These are phyloP conservation scores for Protobothrops flavoviridis DNA, from an alignment of 2,113 vertebrate genomes.

Conservation along the genomic window DNA sequence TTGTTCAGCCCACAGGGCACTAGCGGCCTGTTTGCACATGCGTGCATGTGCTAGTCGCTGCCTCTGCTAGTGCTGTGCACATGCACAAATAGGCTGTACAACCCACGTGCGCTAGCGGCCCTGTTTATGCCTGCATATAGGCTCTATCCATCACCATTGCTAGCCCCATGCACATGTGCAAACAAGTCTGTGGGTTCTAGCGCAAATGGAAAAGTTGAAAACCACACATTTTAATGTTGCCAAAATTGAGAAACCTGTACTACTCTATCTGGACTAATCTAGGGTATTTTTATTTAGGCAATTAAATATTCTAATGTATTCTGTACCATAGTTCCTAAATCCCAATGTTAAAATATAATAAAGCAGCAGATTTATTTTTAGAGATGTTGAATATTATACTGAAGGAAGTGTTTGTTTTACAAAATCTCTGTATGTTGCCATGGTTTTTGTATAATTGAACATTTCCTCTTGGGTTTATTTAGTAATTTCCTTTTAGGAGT, in stretches of 20 bases:
- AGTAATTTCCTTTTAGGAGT: neutral
- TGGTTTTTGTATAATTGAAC: neutral
- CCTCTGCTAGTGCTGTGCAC: no score
- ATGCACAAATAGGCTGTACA: no score
- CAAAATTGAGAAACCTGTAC: neutral
- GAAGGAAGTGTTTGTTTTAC: neutral
- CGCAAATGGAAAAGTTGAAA: neutral
- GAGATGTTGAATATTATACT: neutral
- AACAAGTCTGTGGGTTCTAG: no score
- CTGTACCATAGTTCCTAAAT: neutral
- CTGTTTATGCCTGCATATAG: no score
- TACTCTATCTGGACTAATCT: neutral
- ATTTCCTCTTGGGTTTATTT: neutral
- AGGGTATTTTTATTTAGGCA: neutral
- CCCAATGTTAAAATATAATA: neutral
- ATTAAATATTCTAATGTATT: neutral
- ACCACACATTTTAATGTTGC: neutral
- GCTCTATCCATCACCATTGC: no score
- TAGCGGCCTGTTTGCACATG: no score
- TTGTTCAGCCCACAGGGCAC: no score
- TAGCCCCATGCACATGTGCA: no score
- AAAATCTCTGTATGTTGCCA: neutral
- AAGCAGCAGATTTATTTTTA: neutral
- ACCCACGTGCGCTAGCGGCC: no score
- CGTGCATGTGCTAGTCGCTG: no score